Base-by-base conservation (phyloP, 1,140 invertebrate genomes). In the Mactra quadrangularis region DNA sequence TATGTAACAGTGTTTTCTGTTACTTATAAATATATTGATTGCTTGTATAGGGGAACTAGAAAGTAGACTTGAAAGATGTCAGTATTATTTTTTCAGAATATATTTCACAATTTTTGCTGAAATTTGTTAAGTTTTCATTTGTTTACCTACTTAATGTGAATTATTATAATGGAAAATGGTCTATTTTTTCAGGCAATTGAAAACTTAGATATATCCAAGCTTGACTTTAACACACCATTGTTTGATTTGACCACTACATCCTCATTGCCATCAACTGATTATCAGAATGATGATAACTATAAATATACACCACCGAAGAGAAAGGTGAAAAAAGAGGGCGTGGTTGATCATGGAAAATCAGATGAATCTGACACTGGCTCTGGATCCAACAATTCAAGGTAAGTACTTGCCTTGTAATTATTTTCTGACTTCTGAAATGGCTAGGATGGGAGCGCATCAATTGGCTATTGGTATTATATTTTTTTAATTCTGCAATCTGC, bases 171-270 rank as follows among this genome's bases (percentile, higher is more conserved):
- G 15, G 15, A 7, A 41, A 41, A 41, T 79, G 35, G 22, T 71
- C 29, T 31, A 19, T 53, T 17, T 13, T 78, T 78, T n/a, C 47
- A 66, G 60, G 45, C 62, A 78, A 52, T 59, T 35, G 60, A 68
- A 29, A 66, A 78, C 22, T 52, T 81, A 59, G 79, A 82, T 57
- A 82, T 74, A 33, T 29, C 70, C 27, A 55, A 82, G 50, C 47
- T 82, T 64, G 70, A 82, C 33, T 82, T 82, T 29, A 74, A 82
- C 70, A 82, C 45, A 25, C 79, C 79, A n/a, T 66, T 82, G 70
- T 82, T 82, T 82, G 79, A 64, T n/a, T 19, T 60, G 55, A 82
- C 29, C 2, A 82, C 79, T 1, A 82, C 79, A 38, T 74, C 79
- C 17, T 64, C 68, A 7, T 33, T 82, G 29, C 79, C 79, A 1